These are phyloP conservation scores for Gnathochromis pfefferi DNA, from an alignment of 2,113 vertebrate genomes.

Conservation along the genomic window DNA sequence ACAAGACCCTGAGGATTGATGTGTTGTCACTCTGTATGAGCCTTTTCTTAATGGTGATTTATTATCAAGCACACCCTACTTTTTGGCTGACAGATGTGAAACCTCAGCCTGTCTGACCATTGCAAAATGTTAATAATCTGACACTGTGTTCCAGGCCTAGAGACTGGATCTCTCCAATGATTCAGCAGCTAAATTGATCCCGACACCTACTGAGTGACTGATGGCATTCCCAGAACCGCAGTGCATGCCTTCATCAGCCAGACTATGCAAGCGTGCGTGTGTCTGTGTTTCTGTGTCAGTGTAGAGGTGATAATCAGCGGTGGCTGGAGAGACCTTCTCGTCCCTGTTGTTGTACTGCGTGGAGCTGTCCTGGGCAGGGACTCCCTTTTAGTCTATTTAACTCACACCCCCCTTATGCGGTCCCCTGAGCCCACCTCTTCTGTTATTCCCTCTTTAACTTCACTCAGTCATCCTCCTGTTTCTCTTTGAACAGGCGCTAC, in stretches of 20 bases:
- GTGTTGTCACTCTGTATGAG: neutral
- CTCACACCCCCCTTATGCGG: constrained; percentile 8
- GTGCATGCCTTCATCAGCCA: constrained; percentile 21
- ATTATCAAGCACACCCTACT: neutral
- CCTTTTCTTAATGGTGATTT: constrained; percentile 23
- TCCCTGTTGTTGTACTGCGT: constrained; percentile 45
- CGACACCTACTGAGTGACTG: constrained; percentile 62
- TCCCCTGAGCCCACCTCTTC: constrained; percentile 49
- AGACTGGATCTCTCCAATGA: constrained; percentile 30
- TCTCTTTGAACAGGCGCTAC: constrained; percentile 38
- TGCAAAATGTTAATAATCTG: constrained; percentile 66
- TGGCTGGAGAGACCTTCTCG: constrained; percentile 39
- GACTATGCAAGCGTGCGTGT: constrained; percentile 15
- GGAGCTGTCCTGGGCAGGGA: constrained; percentile 34
- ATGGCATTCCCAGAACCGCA: constrained; percentile 64
- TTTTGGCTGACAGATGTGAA: constrained; percentile 46
- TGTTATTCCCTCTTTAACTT: constrained; percentile 44
- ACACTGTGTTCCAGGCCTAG: constrained; percentile 11
- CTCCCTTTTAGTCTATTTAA: constrained; percentile 64
- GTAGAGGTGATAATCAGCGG: constrained; percentile 62
- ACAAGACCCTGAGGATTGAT: neutral
- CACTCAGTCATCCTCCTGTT: constrained; percentile 31
- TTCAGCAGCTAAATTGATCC: constrained; percentile 68
- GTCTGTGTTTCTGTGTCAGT: constrained; percentile 27
- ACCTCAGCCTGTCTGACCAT: constrained; percentile 26